These are phyloP conservation scores for Drosophila sp. DNA, from an alignment of 1,140 invertebrate genomes.

Conservation along the genomic window DNA sequence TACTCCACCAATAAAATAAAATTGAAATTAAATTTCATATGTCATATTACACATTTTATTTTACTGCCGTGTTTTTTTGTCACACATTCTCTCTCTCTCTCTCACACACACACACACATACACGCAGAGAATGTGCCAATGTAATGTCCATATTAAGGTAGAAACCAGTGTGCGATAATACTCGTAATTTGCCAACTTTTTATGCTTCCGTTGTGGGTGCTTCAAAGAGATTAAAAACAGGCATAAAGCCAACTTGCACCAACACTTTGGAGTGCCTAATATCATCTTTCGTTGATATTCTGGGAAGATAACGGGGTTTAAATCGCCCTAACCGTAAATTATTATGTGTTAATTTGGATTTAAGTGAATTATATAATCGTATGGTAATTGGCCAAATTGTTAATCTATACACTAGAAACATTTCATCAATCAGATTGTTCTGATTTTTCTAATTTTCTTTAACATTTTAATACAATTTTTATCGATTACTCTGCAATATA, in stretches of 20 bases:
- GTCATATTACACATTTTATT: conserved; percentile 47
- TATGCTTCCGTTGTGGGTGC: conserved; percentile 17
- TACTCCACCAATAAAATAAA: conserved; percentile 30
- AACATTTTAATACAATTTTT: too few relatives aligned
- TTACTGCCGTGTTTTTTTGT: conserved; percentile 22
- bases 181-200: conserved; percentile 17
- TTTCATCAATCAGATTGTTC: too few relatives aligned
- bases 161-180: conserved; percentile 11
- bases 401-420: neutral
- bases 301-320: neutral
- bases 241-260: conserved; percentile 7
- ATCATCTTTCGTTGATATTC: neutral
- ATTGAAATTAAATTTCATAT: conserved; percentile 69
- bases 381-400: neutral
- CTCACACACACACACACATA: conserved; percentile 3
- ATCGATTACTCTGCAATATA: too few relatives aligned
- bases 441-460: too few relatives aligned
- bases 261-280: neutral
- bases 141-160: neutral
- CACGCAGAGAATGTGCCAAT: conserved; percentile 1
- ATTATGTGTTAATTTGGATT: conserved; percentile 2
- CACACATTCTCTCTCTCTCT: neutral
- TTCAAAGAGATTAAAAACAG: conserved; percentile 21
- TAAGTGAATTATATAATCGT: neutral
- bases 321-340: neutral